Evolutionary conservation across 2,888 invertebrate genomes (phyloP), one percentile per base, ranked within the genome.

Genomic region (Brassicogethes aeneus): DNA sequence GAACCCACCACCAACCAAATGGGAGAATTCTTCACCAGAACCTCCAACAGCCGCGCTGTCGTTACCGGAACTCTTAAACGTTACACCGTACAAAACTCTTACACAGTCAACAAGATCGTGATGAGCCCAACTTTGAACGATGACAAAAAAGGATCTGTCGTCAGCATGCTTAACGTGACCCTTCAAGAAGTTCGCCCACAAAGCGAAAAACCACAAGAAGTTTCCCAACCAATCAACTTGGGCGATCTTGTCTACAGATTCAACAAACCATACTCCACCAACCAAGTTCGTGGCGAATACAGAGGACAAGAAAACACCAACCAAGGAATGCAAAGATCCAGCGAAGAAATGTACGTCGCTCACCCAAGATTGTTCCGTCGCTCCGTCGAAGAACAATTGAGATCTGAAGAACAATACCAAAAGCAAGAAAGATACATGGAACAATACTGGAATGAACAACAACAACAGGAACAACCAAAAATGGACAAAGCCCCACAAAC

Each of bases 61-160:
- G 64, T 82, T 34, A 65, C 70, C 14, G 75, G 75, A 36, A 61
- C 54, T 33, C 58, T 71, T 2, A 71, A 74, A 44, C 65, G 70
- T 34, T 80, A 76, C 52, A 75, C 75, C 17, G 77, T 84, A 48
- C 81, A 79, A 61, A 78, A 79, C 38, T 69, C 79, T 3, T 72
- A 75, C 50, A 77, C 79, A 15, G 74, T 72, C 12, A 77, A 76
- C 63, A 71, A 73, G 40, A 73, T 82, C 40, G 59, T 73, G 29
- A 66, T 79, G 3, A 75, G 73, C 44, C 78, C 80, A 10, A 70
- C 71, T 42, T 56, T 76, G 40, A 71, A 72, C 53, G 74, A 77
- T 17, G 63, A 72, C 17, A 72, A 77, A 47, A 73, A 76, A 50
- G 79, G 79, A 17, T 46, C 46, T 10, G 40, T 42, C 10, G 29